Percentiles rank a stretch among this genome's conserved stretches.
Evolutionary conservation across 92 coral and sea anemone genomes (phyloP).

Genomic region (Muricea muricata): DNA sequence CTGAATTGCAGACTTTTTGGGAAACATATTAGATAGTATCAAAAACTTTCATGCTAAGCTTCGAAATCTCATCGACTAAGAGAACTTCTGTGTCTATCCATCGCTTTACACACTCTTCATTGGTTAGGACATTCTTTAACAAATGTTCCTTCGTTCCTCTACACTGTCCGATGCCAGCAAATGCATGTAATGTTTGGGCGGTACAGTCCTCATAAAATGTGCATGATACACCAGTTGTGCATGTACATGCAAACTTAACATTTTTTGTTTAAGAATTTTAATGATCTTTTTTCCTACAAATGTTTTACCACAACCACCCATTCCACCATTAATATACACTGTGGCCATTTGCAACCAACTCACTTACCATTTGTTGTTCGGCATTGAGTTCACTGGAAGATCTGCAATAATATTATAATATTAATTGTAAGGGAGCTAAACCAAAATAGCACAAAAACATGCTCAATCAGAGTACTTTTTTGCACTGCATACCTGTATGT

Average conservation of each 20-base stretch:
- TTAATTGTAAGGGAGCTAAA: no score
- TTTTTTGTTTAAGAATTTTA: neutral
- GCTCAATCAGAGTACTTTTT: no score
- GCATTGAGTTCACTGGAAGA: neutral
- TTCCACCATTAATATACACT: neutral
- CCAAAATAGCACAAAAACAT: no score
- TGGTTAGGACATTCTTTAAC: slow-evolving; percentile 24
- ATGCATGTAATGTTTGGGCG: neutral
- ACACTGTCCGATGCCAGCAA: neutral
- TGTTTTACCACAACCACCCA: slow-evolving; percentile 3
- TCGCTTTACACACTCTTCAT: slow-evolving; percentile 26
- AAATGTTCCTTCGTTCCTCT: neutral
- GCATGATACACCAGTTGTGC: neutral
- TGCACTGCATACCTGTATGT: no score
- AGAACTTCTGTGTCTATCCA: slow-evolving; percentile 59
- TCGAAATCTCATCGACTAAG: slow-evolving; percentile 63
- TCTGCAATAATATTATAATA: no score
- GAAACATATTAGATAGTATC: slow-evolving; percentile 44
- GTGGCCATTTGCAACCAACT: neutral
- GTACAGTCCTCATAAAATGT: neutral
- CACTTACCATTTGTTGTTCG: neutral
- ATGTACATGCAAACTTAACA: neutral
- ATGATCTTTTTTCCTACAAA: neutral
- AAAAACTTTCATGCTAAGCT: slow-evolving; percentile 48
- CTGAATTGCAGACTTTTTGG: slow-evolving; percentile 23